Percentiles rank a stretch among this genome's conserved stretches.
These are phyloP conservation scores for Yponomeuta malinellus DNA, from an alignment of 2,888 invertebrate genomes.

Conservation along the genomic window DNA sequence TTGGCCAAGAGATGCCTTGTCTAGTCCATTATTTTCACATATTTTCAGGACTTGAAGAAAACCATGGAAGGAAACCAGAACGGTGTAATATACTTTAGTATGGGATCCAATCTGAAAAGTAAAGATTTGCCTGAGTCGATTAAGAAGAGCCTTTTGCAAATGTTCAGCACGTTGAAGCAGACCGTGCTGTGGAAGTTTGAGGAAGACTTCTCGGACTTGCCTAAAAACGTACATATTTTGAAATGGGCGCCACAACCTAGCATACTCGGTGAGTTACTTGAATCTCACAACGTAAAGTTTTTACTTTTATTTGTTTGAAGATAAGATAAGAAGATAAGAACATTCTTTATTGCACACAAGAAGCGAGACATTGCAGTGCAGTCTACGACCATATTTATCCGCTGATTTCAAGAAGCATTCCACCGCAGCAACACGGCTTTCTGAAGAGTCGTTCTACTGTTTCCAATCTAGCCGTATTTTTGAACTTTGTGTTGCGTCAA, in stretches of 20 bases:
- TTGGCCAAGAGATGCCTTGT: too few relatives aligned
- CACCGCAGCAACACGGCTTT: too few relatives aligned
- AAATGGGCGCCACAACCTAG: slow-evolving; percentile 45
- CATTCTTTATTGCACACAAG: too few relatives aligned
- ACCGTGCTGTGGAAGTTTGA: slow-evolving; percentile 52
- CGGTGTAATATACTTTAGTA: slow-evolving; percentile 50
- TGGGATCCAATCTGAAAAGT: slow-evolving; percentile 46
- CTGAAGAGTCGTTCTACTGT: too few relatives aligned
- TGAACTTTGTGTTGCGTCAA: too few relatives aligned
- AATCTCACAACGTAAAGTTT: neutral
- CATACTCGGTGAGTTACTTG: slow-evolving; percentile 36
- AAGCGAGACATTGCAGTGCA: too few relatives aligned
- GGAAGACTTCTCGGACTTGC: slow-evolving; percentile 28
- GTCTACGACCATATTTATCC: too few relatives aligned
- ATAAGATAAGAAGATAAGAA: too few relatives aligned
- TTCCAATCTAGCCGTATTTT: too few relatives aligned
- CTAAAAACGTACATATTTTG: slow-evolving; percentile 38
- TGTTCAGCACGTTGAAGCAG: slow-evolving; percentile 41
- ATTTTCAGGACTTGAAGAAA: slow-evolving; percentile 44
- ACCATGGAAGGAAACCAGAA: slow-evolving; percentile 39
- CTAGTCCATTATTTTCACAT: neutral
- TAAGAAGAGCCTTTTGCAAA: slow-evolving; percentile 30
- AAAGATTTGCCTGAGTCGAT: slow-evolving; percentile 34
- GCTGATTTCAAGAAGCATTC: too few relatives aligned
- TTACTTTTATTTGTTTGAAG: too few relatives aligned